phyloP scores from a whole-genome alignment of 2,888 invertebrate genomes.

The Selenia dentaria region DNA sequence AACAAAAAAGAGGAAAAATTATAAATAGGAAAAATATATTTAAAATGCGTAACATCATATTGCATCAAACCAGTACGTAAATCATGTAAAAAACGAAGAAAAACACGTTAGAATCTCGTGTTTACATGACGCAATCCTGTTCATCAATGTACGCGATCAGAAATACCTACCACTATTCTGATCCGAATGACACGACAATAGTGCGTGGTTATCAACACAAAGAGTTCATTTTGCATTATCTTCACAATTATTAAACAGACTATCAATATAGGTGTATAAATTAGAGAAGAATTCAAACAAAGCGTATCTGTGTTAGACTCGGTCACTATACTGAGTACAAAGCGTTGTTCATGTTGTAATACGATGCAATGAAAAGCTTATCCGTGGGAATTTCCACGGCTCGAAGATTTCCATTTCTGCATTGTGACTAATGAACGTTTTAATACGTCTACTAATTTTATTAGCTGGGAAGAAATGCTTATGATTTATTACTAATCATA shows the following conservation, averaged over 20 bases:
- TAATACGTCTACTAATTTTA: too few relatives aligned
- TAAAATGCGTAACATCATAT: too few relatives aligned
- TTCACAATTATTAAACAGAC: neutral
- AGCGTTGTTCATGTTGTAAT: constrained; percentile 1
- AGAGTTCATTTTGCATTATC: constrained; percentile 18
- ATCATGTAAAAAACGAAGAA: neutral
- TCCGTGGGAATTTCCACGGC: constrained; percentile 14
- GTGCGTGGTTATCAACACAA: constrained; percentile 14
- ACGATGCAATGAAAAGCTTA: constrained; percentile 21
- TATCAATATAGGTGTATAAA: constrained; percentile 13
- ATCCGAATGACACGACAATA: constrained; percentile 9
- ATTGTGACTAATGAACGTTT: too few relatives aligned
- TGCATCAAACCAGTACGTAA: too few relatives aligned
- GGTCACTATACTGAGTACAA: neutral
- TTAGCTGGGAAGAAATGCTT: too few relatives aligned
- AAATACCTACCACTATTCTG: neutral
- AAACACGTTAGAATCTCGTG: constrained; percentile 6
- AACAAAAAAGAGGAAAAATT: too few relatives aligned
- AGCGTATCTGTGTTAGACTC: neutral
- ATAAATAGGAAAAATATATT: too few relatives aligned
- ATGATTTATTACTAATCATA: too few relatives aligned
- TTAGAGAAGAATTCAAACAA: constrained; percentile 15
- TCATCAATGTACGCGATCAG: constrained; percentile 5
- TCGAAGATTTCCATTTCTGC: constrained; percentile 3
- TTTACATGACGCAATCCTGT: constrained; percentile 6